These are phyloP conservation scores for Myotis lucifugus DNA, from an alignment of 2,113 vertebrate species.

Conservation along the genomic window DNA sequence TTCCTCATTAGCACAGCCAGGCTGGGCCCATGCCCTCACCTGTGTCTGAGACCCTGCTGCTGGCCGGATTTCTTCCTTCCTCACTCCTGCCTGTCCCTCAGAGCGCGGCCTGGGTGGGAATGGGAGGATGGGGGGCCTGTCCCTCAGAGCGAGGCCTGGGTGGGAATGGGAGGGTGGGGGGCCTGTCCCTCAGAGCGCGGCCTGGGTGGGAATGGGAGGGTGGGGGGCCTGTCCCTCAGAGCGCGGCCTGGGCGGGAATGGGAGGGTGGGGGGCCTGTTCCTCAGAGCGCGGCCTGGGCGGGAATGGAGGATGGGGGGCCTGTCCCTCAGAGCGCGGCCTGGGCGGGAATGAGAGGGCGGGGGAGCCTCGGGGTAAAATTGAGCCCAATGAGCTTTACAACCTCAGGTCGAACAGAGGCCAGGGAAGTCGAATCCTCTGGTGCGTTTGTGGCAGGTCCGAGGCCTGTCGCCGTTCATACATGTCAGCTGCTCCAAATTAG, in stretches of 20 bases:
- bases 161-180: not conserved
- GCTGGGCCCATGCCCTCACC: rapidly evolving
- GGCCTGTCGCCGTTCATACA: not conserved
- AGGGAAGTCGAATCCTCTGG: not conserved
- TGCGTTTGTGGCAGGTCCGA: not conserved
- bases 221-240: not conserved
- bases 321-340: not conserved
- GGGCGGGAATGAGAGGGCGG: not conserved
- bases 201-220: not conserved
- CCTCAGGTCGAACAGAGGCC: not conserved
- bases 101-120: not conserved
- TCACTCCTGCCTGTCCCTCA: not conserved
- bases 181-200: not conserved
- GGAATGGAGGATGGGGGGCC: not conserved
- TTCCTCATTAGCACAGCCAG: rapidly evolving
- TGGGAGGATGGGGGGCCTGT: not conserved
- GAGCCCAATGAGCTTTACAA: not conserved
- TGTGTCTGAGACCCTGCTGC: not conserved
- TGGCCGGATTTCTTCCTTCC: rapidly evolving
- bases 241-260: not conserved
- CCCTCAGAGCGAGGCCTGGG: not conserved
- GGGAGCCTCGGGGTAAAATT: rapidly evolving
- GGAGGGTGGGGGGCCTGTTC: not conserved
- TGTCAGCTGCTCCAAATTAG: not conserved
- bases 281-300: not conserved